phyloP scores from a whole-genome alignment of 2,113 vertebrate genomes.

The Myiagra hebetior region DNA sequence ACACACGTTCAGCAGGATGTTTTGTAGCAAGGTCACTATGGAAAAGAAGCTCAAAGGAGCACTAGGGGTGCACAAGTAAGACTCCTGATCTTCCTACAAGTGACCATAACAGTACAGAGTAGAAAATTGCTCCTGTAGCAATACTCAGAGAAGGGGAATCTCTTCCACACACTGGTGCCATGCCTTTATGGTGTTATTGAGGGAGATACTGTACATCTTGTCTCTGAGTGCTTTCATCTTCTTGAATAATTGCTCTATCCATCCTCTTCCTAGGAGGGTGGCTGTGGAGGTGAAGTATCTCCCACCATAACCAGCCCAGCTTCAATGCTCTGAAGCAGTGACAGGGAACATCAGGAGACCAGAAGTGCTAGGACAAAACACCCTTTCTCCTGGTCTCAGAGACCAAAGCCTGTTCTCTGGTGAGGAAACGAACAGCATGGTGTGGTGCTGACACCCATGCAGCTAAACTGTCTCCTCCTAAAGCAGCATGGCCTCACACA shows the following conservation, averaged over 20 bases:
- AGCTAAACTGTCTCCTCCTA: neutral
- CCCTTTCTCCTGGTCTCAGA: neutral
- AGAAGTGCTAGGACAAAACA: neutral
- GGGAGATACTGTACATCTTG: neutral
- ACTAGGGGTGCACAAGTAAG: neutral
- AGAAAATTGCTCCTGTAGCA: neutral
- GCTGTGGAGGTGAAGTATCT: neutral
- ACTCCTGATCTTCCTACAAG: neutral
- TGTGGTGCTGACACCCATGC: neutral
- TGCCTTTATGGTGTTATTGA: neutral
- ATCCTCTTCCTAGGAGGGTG: neutral
- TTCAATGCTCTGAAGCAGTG: neutral
- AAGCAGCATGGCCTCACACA: neutral
- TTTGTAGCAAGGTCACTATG: neutral
- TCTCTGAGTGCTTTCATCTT: neutral
- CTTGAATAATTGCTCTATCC: neutral
- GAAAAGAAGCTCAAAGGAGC: neutral
- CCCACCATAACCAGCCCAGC: neutral
- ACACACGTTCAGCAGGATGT: neutral
- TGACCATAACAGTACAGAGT: accelerated
- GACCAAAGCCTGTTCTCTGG: neutral
- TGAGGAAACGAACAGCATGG: neutral
- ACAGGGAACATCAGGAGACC: neutral
- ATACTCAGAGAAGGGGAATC: accelerated
- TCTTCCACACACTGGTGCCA: neutral